Percentiles rank a stretch among this genome's conserved stretches.
Evolutionary conservation across 2,797 vertebrate genomes (phyloP).

Genomic region (Syndactyla subalaris): DNA sequence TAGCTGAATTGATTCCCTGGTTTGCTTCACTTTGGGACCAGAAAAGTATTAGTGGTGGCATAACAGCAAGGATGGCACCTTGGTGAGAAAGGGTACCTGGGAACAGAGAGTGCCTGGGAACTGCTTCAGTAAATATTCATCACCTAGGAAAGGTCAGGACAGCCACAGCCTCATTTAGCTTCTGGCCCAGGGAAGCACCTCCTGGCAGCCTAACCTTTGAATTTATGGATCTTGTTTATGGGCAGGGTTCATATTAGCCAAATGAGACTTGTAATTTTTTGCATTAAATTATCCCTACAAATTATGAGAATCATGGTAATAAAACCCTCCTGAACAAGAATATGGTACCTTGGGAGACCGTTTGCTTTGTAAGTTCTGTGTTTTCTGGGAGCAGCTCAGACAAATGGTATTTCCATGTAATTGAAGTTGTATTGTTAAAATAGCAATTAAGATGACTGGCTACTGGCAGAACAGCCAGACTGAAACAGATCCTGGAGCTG

Average conservation of each 20-base stretch:
- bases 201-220: neutral
- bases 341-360: neutral
- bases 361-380: neutral
- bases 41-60: neutral
- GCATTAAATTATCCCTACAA: neutral
- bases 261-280: neutral
- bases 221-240: neutral
- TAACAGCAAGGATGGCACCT: neutral
- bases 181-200: neutral
- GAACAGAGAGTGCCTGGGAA: neutral
- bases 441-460: neutral
- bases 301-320: neutral
- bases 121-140: neutral
- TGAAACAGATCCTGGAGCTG: neutral
- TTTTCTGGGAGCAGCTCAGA: neutral
- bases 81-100: neutral
- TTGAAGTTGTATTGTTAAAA: slow-evolving; percentile 27
- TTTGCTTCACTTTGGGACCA: neutral
- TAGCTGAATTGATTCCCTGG: neutral
- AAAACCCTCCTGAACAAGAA: neutral
- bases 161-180: neutral
- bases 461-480: neutral
- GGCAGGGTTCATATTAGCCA: neutral
- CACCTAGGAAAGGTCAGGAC: neutral
- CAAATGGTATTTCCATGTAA: neutral